Percentiles rank a stretch among this genome's conserved stretches.
Conservation (phyloP, 2,797 vertebrate genomes). For the Alectoris magna region DNA sequence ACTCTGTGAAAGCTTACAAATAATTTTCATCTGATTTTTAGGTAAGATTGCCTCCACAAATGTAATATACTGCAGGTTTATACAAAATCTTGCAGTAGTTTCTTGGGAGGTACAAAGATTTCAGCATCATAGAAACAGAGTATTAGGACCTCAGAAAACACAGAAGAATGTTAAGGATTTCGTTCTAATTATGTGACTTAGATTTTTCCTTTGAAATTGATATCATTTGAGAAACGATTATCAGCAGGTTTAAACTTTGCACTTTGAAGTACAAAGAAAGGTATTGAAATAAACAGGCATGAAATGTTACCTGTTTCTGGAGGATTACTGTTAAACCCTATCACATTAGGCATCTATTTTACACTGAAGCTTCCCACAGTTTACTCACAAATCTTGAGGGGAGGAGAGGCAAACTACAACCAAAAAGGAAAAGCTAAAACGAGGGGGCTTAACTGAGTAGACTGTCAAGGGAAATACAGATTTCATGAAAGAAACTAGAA, state of each 20-base stretch:
- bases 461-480: background rate
- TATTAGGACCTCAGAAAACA: background rate
- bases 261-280: background rate
- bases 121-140: background rate
- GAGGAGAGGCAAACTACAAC: background rate
- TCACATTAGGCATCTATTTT: background rate
- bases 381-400: background rate
- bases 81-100: background rate
- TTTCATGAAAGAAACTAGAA: background rate
- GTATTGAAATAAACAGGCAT: background rate
- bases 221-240: background rate
- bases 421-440: background rate
- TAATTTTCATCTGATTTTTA: background rate
- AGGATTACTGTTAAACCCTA: background rate
- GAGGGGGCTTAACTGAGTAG: background rate
- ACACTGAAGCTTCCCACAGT: background rate
- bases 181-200: background rate
- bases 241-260: background rate
- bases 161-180: background rate
- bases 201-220: background rate
- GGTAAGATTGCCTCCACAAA: background rate
- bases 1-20: background rate
- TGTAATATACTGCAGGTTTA: background rate
- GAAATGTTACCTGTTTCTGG: background rate
- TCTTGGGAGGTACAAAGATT: background rate